Base-by-base conservation (phyloP, 2,113 vertebrate species). In the Atrichornis clamosus region DNA sequence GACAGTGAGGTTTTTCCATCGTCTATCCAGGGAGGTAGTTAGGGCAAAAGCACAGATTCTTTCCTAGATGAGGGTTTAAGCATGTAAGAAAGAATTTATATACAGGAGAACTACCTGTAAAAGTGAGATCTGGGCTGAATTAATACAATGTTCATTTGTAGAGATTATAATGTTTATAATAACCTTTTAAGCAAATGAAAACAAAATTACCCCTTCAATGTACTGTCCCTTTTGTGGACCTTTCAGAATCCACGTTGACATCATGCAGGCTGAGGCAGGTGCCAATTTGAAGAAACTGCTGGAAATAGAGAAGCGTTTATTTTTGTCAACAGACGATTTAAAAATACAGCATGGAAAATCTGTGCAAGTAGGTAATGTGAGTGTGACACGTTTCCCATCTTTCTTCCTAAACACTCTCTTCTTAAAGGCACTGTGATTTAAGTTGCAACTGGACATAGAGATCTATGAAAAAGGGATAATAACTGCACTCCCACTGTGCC, bases 221-320 rank as follows among this genome's bases (percentile, higher is more conserved):
- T 26, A 10, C 24, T 91, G 23, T 35, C 32, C 18, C 28, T 82
- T 64, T 47, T 53, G 78, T 82, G 50, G 47, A 26, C 87, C 78
- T 97, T 96, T 89, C 96, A 99, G 99, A 76, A 96, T 99, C 85
- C 98, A 98, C 85, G 69, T 99, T 22, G 98, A 98, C 0, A 90
- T 95, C 24, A 68, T 99, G 80, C 97, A 82, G 76, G 91, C 98
- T 1, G 99, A 99, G 95, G 95, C 97, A 62, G 97, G 93, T 70
- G 60, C 91, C 35, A 98, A 98, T 89, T 83, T 99, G 52, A 99
- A 98, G 96, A 98, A 98, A 84, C 97, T 99, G 41, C 95, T 97
- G 55, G 98, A 98, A 23, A 92, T 97, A 1, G 94, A 96, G 75
- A 97, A 95, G 73, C 98, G 96, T 74, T 97, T 99, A 58, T 95